Conservation (phyloP, 64 coral and sea anemone genomes). For the Hydrozoanthus tunicans region DNA sequence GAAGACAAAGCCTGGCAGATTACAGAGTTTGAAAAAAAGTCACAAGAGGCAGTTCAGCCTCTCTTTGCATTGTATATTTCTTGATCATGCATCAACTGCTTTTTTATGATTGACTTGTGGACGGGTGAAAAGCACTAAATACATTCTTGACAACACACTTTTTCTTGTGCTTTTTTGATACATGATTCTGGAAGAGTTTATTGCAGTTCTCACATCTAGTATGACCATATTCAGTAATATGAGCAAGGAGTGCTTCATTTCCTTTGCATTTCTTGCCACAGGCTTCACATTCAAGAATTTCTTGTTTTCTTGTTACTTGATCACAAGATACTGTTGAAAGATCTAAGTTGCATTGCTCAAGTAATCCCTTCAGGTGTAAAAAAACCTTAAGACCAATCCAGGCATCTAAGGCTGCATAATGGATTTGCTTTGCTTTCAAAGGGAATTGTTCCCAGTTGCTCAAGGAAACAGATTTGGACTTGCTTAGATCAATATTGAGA, state of each 20-base stretch:
- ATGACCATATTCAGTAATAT: conserved; percentile 41
- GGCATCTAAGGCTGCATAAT: conserved; percentile 94
- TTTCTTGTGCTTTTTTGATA: conserved; percentile 60
- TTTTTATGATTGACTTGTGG: no score
- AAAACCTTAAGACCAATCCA: conserved; percentile 89
- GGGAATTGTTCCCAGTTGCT: conserved; percentile 94
- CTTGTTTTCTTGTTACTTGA: neutral
- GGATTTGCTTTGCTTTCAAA: conserved; percentile 68
- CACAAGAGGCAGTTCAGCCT: no score
- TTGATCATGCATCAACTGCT: no score
- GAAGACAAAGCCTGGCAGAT: no score
- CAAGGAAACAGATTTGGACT: conserved; percentile 62
- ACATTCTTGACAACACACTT: neutral
- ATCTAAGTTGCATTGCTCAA: neutral
- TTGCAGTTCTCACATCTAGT: conserved; percentile 59
- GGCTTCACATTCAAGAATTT: conserved; percentile 31
- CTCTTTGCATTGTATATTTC: no score
- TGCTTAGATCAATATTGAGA: conserved; percentile 74
- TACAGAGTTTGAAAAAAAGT: no score
- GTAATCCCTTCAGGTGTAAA: conserved; percentile 51
- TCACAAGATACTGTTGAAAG: neutral
- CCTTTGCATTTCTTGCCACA: conserved; percentile 66
- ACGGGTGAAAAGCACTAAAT: neutral
- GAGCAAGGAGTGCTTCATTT: conserved; percentile 10
- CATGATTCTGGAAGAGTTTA: conserved; percentile 32